Conservation (phyloP, 2,888 invertebrate species). For the Acronicta psi region DNA sequence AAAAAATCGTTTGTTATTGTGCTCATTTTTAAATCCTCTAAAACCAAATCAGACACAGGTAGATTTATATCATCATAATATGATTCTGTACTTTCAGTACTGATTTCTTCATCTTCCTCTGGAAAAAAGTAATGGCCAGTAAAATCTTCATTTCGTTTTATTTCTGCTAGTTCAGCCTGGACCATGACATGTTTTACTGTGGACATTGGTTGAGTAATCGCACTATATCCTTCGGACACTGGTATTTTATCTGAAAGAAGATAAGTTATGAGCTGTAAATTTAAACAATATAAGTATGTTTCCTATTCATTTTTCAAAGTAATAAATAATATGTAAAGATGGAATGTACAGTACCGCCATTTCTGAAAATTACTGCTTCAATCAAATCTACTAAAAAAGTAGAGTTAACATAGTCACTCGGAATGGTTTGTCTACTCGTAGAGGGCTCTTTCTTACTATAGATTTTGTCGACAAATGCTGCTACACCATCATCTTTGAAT, state of each 20-base stretch:
- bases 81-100: slow-evolving; percentile 67
- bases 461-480: slow-evolving; percentile 74
- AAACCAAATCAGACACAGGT: slow-evolving; percentile 72
- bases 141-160: slow-evolving; percentile 73
- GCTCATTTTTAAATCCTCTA: slow-evolving; percentile 75
- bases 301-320: background rate
- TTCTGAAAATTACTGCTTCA: slow-evolving; percentile 83
- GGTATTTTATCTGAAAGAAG: slow-evolving; percentile 70
- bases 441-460: slow-evolving; percentile 74
- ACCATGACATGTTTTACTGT: slow-evolving; percentile 74
- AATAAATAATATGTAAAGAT: no score
- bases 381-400: slow-evolving; percentile 82
- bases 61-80: slow-evolving; percentile 74
- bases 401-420: slow-evolving; percentile 76
- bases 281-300: background rate
- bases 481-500: slow-evolving; percentile 74
- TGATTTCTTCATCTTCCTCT: slow-evolving; percentile 73
- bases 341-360: slow-evolving; percentile 66
- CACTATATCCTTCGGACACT: slow-evolving; percentile 53
- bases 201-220: slow-evolving; percentile 51
- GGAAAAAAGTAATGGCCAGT: slow-evolving; percentile 85
- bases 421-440: slow-evolving; percentile 66
- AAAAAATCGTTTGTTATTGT: slow-evolving; percentile 78
- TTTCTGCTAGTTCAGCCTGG: slow-evolving; percentile 77
- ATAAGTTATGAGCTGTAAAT: background rate